These are phyloP conservation scores for Sphenopsis melanotis DNA, from an alignment of 2,797 vertebrate genomes.

Conservation along the genomic window DNA sequence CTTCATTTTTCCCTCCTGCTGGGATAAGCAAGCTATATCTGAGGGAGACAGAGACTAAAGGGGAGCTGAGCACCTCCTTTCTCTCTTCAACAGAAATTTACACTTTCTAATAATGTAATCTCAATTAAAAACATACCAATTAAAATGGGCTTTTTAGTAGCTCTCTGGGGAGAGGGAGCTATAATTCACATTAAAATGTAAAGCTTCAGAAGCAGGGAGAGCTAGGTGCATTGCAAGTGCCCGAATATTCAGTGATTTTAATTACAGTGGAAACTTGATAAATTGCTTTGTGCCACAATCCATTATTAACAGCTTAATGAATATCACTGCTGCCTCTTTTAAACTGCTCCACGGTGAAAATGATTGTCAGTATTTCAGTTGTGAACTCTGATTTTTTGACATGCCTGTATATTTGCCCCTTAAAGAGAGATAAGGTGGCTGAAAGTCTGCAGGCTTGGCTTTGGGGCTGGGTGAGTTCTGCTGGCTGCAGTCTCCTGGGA, in stretches of 20 bases:
- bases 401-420: neutral
- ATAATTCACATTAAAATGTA: constrained; percentile 60
- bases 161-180: constrained; percentile 40
- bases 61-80: neutral
- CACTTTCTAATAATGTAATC: constrained; percentile 57
- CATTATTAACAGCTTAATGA: constrained; percentile 65
- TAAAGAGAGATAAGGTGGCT: neutral
- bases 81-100: constrained; percentile 32
- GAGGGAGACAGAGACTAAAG: neutral
- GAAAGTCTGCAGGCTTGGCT: neutral
- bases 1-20: neutral
- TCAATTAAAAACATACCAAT: constrained; percentile 65
- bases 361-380: constrained; percentile 1
- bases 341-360: neutral
- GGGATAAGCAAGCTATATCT: constrained; percentile 3
- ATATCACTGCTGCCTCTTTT: constrained; percentile 49
- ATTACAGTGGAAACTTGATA: constrained; percentile 67
- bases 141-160: constrained; percentile 53
- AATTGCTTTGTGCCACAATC: constrained; percentile 63
- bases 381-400: neutral
- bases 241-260: constrained; percentile 63
- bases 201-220: constrained; percentile 48
- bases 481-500: neutral
- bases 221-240: constrained; percentile 57
- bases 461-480: neutral